phyloP scores from a whole-genome alignment of 2,797 vertebrate species.

The Myotis findleyi region DNA sequence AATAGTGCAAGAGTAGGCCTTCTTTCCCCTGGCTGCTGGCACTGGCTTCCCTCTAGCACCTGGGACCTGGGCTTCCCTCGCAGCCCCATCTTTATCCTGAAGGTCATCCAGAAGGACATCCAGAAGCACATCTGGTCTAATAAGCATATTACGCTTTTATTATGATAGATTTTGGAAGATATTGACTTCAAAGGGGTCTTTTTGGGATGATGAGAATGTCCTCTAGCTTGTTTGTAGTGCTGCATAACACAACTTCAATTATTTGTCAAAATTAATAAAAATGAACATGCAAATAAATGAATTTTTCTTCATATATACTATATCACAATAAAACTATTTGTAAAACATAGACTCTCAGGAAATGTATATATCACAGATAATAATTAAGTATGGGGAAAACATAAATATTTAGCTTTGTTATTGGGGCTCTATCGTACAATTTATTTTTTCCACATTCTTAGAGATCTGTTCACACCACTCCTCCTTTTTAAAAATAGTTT shows the following conservation, averaged over 20 bases:
- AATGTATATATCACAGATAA: not conserved
- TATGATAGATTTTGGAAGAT: not conserved
- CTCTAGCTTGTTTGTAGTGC: not conserved
- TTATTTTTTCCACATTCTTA: constrained; percentile 2
- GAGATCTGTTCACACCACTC: not conserved
- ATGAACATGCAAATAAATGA: not conserved
- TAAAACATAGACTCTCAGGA: not conserved
- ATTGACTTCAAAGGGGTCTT: not conserved
- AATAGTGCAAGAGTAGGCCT: too few relatives aligned
- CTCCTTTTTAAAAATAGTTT: not conserved
- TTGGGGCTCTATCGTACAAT: not conserved
- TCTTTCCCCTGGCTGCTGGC: too few relatives aligned
- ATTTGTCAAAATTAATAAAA: constrained; percentile 1
- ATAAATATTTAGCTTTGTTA: not conserved
- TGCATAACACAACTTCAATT: not conserved
- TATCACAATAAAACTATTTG: not conserved
- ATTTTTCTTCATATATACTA: not conserved
- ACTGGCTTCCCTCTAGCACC: too few relatives aligned
- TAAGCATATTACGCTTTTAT: too few relatives aligned
- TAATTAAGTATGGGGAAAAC: not conserved
- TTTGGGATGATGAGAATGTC: not conserved
- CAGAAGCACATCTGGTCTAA: too few relatives aligned
- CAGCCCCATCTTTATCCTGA: too few relatives aligned
- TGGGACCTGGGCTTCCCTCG: too few relatives aligned
- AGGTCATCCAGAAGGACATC: too few relatives aligned